A percentile compares a stretch with the other conserved stretches of the same genome.
Evolutionary conservation across 1,140 invertebrate genomes (phyloP).

Genomic region (Drosophila biarmipes): DNA sequence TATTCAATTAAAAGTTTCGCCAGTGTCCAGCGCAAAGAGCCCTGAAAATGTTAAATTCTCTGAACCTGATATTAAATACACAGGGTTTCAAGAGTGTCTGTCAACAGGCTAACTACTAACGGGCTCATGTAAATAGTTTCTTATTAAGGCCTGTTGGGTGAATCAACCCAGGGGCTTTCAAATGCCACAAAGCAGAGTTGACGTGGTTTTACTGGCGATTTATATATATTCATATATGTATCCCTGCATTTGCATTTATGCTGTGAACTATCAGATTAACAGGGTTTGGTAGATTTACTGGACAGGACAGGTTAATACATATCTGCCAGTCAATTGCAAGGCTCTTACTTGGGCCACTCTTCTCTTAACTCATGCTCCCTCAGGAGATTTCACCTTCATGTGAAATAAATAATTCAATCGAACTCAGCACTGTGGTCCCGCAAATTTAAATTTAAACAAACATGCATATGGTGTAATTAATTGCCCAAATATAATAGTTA

Average conservation of each 20-base stretch:
- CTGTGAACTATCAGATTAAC: no score
- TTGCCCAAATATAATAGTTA: neutral
- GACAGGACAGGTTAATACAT: no score
- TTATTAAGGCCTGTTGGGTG: constrained; percentile 7
- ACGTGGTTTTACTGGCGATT: neutral
- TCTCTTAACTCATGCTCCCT: no score
- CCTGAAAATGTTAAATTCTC: neutral
- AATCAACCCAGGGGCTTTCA: no score
- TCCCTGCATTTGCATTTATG: no score
- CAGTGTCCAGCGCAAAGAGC: constrained; percentile 43
- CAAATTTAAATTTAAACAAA: constrained; percentile 6
- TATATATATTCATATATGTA: neutral
- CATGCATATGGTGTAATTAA: no score
- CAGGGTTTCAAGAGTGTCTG: neutral
- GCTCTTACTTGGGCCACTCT: no score
- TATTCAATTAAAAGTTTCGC: constrained; percentile 79
- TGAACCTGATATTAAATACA: constrained; percentile 13
- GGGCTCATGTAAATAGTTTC: neutral
- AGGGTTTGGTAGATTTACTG: no score
- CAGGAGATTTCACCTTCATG: neutral
- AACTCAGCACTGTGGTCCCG: neutral
- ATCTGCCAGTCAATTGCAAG: no score
- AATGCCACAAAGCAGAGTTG: no score
- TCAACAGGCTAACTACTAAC: neutral
- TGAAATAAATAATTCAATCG: constrained; percentile 5